Percentiles rank a stretch among this genome's conserved stretches.
Conservation (phyloP, 2,888 invertebrate genomes). For the Notocelia uddmanniana region DNA sequence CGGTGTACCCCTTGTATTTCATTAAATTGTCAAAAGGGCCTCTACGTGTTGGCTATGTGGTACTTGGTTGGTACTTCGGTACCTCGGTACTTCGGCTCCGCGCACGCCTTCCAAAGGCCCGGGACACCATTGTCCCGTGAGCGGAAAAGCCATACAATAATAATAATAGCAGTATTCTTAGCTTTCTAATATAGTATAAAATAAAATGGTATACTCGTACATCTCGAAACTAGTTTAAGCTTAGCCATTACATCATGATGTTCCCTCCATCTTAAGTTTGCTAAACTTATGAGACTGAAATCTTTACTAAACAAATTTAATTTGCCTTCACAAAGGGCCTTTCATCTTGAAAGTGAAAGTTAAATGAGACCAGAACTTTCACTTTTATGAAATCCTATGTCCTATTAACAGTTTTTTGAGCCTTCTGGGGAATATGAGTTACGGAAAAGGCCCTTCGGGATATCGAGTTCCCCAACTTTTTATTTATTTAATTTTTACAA, state of each 20-base stretch:
- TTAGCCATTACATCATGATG: not conserved
- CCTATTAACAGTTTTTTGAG: not conserved
- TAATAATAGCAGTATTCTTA: too few relatives aligned
- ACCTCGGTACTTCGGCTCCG: too few relatives aligned
- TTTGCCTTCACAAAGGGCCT: conserved; percentile 3
- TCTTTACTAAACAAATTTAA: not conserved
- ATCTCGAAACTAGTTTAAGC: not conserved
- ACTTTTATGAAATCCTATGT: conserved; percentile 1
- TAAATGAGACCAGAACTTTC: not conserved
- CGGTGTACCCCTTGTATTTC: too few relatives aligned
- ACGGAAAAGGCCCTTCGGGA: not conserved
- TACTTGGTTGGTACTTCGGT: too few relatives aligned
- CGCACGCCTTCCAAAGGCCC: too few relatives aligned
- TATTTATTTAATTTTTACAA: too few relatives aligned
- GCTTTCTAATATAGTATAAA: too few relatives aligned
- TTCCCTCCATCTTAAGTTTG: not conserved
- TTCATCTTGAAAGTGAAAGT: not conserved
- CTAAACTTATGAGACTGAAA: not conserved
- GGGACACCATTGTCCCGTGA: too few relatives aligned
- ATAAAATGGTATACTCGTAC: too few relatives aligned
- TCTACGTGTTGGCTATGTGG: too few relatives aligned
- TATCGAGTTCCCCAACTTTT: not conserved
- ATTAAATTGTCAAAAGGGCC: too few relatives aligned
- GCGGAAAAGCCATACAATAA: too few relatives aligned
- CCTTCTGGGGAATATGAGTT: not conserved